These are phyloP conservation scores for Aldabrachelys gigantea DNA, from an alignment of 2,113 vertebrate species.

Conservation along the genomic window DNA sequence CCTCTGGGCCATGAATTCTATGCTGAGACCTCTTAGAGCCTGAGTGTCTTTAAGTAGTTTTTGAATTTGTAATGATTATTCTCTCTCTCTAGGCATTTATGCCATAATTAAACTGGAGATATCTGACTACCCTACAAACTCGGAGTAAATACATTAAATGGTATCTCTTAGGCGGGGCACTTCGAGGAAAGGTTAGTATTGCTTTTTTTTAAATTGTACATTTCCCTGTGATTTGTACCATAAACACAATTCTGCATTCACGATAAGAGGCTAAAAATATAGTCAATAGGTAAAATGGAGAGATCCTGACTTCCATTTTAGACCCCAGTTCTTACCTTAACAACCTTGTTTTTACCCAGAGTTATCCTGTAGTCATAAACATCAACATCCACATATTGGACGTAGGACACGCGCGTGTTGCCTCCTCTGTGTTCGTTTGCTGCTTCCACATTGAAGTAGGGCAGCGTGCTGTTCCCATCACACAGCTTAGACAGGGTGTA, in stretches of 20 bases:
- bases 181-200: too few species aligned
- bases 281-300: too few species aligned
- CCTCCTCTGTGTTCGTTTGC: conserved; percentile 55
- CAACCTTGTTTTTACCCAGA: conserved; percentile 56
- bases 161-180: too few species aligned
- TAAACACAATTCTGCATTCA: neutral
- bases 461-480: neutral
- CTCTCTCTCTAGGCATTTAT: neutral
- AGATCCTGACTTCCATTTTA: neutral
- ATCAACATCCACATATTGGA: conserved; percentile 13
- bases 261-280: too few species aligned
- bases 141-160: neutral
- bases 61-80: neutral
- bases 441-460: conserved; percentile 57
- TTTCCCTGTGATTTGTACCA: neutral
- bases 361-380: conserved; percentile 64
- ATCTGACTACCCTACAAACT: neutral
- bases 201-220: neutral
- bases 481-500: conserved; percentile 60
- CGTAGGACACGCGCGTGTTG: conserved; percentile 61
- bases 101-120: neutral
- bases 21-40: neutral
- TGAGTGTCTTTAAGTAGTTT: neutral
- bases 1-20: neutral
- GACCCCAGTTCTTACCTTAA: conserved; percentile 44